Evolutionary conservation across 1,140 invertebrate genomes (phyloP).

Genomic region (Aphidius ervi): DNA sequence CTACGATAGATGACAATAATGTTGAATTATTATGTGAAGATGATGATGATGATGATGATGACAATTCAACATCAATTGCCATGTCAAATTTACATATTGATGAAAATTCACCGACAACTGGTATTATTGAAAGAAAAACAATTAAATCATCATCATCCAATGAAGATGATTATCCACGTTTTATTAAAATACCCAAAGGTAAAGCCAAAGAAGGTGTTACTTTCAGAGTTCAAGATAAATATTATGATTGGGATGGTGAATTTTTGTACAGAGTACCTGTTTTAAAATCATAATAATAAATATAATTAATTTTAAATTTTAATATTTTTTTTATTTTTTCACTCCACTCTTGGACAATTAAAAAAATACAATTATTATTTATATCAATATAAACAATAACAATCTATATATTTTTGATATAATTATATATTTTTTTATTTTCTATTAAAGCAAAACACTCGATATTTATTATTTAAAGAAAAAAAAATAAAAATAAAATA

Average conservation of each 20-base stretch:
- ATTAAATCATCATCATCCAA: constrained; percentile 24
- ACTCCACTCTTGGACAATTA: no score
- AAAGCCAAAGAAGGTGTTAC: constrained; percentile 58
- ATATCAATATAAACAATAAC: no score
- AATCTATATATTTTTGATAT: no score
- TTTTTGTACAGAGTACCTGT: constrained; percentile 73
- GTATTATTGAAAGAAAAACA: constrained; percentile 28
- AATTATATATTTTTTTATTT: no score
- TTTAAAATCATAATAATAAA: constrained; percentile 20
- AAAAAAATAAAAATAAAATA: no score
- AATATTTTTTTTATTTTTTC: constrained; percentile 1
- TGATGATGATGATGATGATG: neutral
- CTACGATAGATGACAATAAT: constrained; percentile 3
- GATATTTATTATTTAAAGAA: no score
- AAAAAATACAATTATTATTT: no score
- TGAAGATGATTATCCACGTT: constrained; percentile 52
- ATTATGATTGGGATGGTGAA: constrained; percentile 70
- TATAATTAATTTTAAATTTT: neutral
- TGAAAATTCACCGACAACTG: constrained; percentile 31
- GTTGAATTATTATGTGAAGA: neutral
- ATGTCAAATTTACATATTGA: constrained; percentile 6
- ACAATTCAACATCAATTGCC: neutral
- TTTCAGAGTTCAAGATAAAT: constrained; percentile 70
- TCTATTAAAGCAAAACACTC: no score
- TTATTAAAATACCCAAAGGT: constrained; percentile 63